Base-by-base conservation (phyloP, 23 tunicate genomes). In the Trididemnum clinides region DNA sequence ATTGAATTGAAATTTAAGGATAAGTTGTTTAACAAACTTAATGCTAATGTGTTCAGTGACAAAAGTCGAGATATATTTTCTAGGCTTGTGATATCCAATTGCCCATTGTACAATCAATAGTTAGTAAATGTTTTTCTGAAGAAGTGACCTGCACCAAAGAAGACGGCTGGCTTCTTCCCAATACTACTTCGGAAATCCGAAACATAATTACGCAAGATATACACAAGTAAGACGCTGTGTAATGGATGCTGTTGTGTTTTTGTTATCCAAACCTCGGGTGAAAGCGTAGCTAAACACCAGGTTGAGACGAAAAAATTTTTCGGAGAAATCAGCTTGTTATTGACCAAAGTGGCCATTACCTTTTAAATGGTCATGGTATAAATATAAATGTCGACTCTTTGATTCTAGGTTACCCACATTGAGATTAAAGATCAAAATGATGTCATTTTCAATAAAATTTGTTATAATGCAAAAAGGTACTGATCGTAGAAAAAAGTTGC, bases 111-210 rank as follows among this genome's bases (percentile, higher is more conserved):
- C 64, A 76, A 44, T 80, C 34, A 19, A 6, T 92, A 34, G 28
- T 92, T 19, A 22, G 81, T 50, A 64, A 64, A 34, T 7, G 37
- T 31, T 29, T 4, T n/a, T 6, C 36, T n/a, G 66, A 59, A n/a
- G 15, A 15, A 44, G 54, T 44, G 15, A 44, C 54, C 12, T 92
- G 97, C 72, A 70, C 75, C 26, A 57, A 82, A 49, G 85, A 92
- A 83, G 64, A 90, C 1, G 97, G 97, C 5, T 92, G 97, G 97
- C 36, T 87, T 32, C 50, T 59, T 0, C 83, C 86, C 12, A 77
- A 82, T 36, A 82, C 88, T 39, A 29, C 88, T 21, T 27, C 86
- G 2, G 73, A 86, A 64, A 78, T 87, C 5, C 37, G 80, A 39
- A 39, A 37, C 25, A 1, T 73, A 15, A 36, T 73, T 1, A 36